Base-by-base conservation (phyloP, 30 jellyfish, hydroid and myxozoan genomes). In the Aurelia sp. region DNA sequence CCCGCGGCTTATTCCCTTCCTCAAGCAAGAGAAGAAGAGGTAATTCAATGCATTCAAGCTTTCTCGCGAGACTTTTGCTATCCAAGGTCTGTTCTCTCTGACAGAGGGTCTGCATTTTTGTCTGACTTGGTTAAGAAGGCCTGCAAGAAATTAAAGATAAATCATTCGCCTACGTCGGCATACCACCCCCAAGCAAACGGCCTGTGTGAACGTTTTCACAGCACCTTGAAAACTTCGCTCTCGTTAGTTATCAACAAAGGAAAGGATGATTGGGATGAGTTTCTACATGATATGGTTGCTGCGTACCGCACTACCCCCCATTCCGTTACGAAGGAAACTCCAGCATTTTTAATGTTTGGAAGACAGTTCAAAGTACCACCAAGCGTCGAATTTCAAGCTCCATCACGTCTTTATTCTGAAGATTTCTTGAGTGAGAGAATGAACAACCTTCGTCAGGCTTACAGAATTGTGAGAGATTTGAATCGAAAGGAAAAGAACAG, bases 1-100 rank as follows among this genome's bases (percentile, higher is more conserved):
- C 81, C 83, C 13, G 94, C 65, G 20, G 94, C 72, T 63, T 85
- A 55, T 85, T 71, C 94, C 24, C 61, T 85, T 13, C 66, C 61
- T 7, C 52, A 85, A 18, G 65, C 65, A 53, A 62, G 41, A 16
- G 89, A 58, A 57, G 85, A 41, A 48, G 44, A 69, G 24, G 65
- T 64, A 9, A 62, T 63, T n/a, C 73, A 60, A 4, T 61, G 61
- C 27, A 61, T 79, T 24, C 81, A 62, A 50, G 75, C 44, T 52
- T 61, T 84, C 80, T 20, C 76, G 67, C 62, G 87, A 59, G 69
- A 63, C 13, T 75, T 44, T 58, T 80, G 93, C 27, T 59, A 63
- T 67, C 93, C 93, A 31, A 33, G 41, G 15, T 66, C 64, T 4
- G 35, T 81, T 31, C 73, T 81, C 20, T 81, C 91, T n/a, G 91